A percentile compares a stretch with the other conserved stretches of the same genome.
Conservation (phyloP, 2,113 vertebrate species). For the Anas platyrhynchos region DNA sequence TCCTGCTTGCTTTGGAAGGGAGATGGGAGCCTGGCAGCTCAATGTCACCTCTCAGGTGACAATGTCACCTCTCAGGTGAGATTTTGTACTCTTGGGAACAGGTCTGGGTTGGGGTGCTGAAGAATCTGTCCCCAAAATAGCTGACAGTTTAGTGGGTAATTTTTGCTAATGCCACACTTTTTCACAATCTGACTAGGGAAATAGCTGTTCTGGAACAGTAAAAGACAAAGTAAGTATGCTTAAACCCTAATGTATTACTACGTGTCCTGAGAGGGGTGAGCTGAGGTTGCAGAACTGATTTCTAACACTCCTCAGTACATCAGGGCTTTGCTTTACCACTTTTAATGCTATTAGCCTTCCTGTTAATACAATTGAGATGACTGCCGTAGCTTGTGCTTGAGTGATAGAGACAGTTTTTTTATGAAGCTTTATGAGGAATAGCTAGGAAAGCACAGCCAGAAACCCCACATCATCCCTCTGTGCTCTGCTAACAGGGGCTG, state of each 20-base stretch:
- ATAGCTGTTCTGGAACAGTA: background rate
- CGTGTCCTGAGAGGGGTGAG: background rate
- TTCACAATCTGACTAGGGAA: background rate
- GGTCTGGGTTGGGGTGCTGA: background rate
- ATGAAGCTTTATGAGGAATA: background rate
- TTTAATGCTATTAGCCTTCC: background rate
- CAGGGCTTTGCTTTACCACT: background rate
- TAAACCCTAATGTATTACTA: background rate
- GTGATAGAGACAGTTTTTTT: background rate
- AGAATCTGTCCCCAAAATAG: background rate
- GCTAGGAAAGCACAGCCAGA: background rate
- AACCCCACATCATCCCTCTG: rapidly evolving
- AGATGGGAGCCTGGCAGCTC: background rate
- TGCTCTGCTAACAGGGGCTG: background rate
- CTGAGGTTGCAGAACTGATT: background rate
- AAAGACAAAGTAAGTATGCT: background rate
- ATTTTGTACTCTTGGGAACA: background rate
- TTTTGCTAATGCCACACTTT: background rate
- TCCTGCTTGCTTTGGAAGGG: background rate
- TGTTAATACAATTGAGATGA: background rate
- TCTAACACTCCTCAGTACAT: background rate
- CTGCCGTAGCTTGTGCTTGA: background rate
- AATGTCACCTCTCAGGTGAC: background rate
- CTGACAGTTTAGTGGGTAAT: background rate
- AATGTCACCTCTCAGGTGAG: background rate